Conservation (phyloP, 2,797 vertebrate species). For the Semaprochilodus insignis region DNA sequence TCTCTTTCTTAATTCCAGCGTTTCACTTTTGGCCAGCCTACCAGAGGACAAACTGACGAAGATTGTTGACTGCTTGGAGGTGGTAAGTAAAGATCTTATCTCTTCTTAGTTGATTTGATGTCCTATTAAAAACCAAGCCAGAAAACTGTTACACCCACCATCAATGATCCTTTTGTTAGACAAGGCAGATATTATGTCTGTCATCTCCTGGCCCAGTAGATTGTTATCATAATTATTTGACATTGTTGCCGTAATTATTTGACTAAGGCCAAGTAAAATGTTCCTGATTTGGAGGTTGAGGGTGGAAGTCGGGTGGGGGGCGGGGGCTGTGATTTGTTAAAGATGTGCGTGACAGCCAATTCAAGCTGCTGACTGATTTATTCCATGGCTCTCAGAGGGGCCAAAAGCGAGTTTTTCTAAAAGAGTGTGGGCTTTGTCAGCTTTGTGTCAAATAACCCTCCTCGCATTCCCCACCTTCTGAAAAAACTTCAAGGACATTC, state of each 20-base stretch:
- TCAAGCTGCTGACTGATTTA: conserved; percentile 56
- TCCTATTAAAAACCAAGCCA: background rate
- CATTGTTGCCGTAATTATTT: conserved; percentile 77
- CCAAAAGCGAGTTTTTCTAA: conserved; percentile 50
- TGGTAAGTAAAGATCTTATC: conserved; percentile 82
- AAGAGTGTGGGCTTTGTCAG: conserved; percentile 59
- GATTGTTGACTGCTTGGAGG: conserved; percentile 95
- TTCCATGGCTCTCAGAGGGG: conserved; percentile 40
- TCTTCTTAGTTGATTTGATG: background rate
- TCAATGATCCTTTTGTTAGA: conserved; percentile 63
- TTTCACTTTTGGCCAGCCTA: conserved; percentile 90
- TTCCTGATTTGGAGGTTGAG: conserved; percentile 60
- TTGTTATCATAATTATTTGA: conserved; percentile 43
- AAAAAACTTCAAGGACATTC: conserved; percentile 70
- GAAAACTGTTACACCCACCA: background rate
- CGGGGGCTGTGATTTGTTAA: conserved; percentile 75
- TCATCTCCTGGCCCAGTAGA: conserved; percentile 65
- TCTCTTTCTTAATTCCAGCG: conserved; percentile 71
- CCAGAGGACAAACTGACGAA: conserved; percentile 93
- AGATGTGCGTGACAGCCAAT: conserved; percentile 72
- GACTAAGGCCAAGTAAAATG: conserved; percentile 71
- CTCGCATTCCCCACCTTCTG: conserved; percentile 63
- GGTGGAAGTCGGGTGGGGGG: conserved; percentile 46
- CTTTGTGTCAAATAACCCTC: conserved; percentile 59
- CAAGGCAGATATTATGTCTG: conserved; percentile 69